Conservation (phyloP, 2,113 vertebrate species). For the Cryptotis parvus region DNA sequence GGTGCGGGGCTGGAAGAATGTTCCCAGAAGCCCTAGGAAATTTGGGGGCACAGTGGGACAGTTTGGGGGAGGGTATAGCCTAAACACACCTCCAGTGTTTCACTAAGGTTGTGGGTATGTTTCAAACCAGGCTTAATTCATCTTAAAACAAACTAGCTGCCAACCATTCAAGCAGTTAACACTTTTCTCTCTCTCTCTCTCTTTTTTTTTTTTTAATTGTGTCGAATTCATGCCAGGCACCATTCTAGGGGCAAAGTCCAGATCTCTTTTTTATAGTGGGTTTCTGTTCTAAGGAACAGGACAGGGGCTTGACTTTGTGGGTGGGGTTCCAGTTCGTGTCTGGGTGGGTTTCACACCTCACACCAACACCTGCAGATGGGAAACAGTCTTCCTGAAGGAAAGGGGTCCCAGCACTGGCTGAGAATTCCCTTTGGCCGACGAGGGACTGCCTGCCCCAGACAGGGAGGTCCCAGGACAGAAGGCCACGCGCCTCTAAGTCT, state of each 20-base stretch:
- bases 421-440: neutral
- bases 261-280: neutral
- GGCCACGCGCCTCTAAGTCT: neutral
- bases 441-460: neutral
- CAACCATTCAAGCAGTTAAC: neutral
- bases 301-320: neutral
- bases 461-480: neutral
- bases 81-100: neutral
- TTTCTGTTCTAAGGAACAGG: too few relatives aligned
- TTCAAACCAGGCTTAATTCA: neutral
- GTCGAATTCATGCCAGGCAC: neutral
- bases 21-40: fast-evolving
- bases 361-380: neutral
- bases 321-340: neutral
- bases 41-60: fast-evolving
- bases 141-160: neutral
- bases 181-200: too few relatives aligned
- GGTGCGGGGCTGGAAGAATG: neutral
- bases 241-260: too few relatives aligned
- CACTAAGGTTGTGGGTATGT: neutral
- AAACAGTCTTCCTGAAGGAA: neutral
- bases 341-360: neutral
- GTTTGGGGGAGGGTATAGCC: neutral
- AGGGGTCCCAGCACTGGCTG: fast-evolving
- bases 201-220: neutral